Base-by-base conservation (phyloP, 92 coral and sea anemone species). In the Zoanthus sansibaricus region DNA sequence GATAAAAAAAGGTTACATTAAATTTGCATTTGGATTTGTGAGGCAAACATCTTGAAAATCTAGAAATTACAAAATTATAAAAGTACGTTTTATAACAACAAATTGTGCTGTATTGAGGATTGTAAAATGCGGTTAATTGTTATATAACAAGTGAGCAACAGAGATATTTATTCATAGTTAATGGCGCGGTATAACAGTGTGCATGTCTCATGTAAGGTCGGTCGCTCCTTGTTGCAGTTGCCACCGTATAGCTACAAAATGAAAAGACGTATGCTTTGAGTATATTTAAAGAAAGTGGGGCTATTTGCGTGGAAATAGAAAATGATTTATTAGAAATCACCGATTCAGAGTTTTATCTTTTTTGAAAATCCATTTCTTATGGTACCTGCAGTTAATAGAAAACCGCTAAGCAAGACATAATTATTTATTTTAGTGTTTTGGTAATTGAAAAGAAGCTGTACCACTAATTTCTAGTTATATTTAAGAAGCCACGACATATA, bases 81-180 rank as follows among this genome's bases (percentile, higher is more conserved):
- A 80, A 32, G 52, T 20, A 47, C 17, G 3, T 25, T 80, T 80
- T 66, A 49, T 14, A 44, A 46, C 11, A 31, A 46, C 42, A 17
- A 64, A 42, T 44, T 44, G 47, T 80, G 67, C 61, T 64, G 25
- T 80, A 59, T 49, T 20, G 47, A 80, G 47, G 75, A 61, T 79
- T 66, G 72, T 80, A 18, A 46, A 76, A 80, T 64, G 61, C 14
- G 75, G 47, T 56, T 48, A 71, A 80, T 80, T 80, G 85, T 66
- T 46, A 12, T n/a, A 14, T 42, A 31, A 67, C 85, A 80, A 80
- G 85, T 80, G 85, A 80, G 85, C 85, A 80, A 66, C 85, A 67
- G 85, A 47, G 17, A 59, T 44, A 20, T 80, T 80, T 80, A 74
- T 80, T 80, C 58, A 44, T 55, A 10, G 51, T 48, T 66, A 80